These are phyloP conservation scores for Thomomys bottae DNA, from an alignment of 2,113 vertebrate genomes.

Conservation along the genomic window DNA sequence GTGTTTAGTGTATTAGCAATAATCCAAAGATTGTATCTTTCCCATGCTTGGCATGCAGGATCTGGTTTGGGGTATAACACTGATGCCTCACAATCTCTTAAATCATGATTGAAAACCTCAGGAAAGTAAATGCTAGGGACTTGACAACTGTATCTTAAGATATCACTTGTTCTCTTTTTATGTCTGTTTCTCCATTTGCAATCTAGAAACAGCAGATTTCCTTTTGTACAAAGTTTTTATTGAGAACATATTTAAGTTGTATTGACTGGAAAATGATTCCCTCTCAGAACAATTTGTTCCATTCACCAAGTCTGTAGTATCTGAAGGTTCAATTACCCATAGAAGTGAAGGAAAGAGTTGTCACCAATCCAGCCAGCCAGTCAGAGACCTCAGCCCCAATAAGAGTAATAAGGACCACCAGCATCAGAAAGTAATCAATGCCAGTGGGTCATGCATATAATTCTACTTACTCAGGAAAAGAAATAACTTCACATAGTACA, in stretches of 20 bases:
- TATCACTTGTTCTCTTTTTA: conserved; percentile 16
- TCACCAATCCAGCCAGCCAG: not conserved
- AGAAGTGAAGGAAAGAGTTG: not conserved
- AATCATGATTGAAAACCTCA: conserved; percentile 37
- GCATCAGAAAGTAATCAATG: not conserved
- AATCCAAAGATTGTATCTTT: conserved; percentile 16
- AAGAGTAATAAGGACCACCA: not conserved
- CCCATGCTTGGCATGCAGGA: not conserved
- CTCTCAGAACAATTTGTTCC: not conserved
- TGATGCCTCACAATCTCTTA: conserved; percentile 42
- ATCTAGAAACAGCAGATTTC: conserved; percentile 5
- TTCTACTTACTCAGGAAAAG: too few species aligned
- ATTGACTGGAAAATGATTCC: not conserved
- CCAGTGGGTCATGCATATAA: too few species aligned
- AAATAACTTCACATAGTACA: too few species aligned
- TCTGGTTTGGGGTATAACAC: conserved; percentile 1
- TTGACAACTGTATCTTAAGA: not conserved
- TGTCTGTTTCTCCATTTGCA: conserved; percentile 10
- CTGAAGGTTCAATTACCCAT: not conserved
- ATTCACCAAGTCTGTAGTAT: not conserved
- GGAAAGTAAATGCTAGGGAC: conserved; percentile 10
- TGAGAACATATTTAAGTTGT: conserved; percentile 11
- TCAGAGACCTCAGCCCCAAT: not conserved
- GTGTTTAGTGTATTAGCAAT: conserved; percentile 15
- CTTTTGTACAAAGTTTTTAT: not conserved